Evolutionary conservation across 2,888 invertebrate species (phyloP).

Genomic region (Drosophila yooni): DNA sequence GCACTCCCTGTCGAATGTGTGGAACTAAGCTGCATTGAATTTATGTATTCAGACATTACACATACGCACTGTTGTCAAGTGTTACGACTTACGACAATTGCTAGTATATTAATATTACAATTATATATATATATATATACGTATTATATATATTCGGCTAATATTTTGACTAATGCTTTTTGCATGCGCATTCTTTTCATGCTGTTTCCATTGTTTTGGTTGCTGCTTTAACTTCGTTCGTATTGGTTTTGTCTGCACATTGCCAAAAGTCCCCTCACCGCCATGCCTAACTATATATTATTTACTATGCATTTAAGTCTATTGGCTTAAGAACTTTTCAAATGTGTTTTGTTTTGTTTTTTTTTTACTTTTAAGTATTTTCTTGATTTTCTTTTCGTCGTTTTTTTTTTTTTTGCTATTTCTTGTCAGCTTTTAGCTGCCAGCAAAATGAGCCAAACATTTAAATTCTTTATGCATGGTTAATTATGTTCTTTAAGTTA

Average conservation of each 20-base stretch:
- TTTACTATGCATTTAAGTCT: slow-evolving; percentile 47
- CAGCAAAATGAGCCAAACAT: slow-evolving; percentile 47
- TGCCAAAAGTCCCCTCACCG: slow-evolving; percentile 27
- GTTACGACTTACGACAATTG: slow-evolving; percentile 55
- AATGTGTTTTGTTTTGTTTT: slow-evolving; percentile 22
- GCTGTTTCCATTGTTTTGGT: slow-evolving; percentile 21
- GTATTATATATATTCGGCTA: slow-evolving; percentile 59
- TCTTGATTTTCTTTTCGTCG: slow-evolving; percentile 6
- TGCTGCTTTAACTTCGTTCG: slow-evolving; percentile 43
- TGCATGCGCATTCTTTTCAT: slow-evolving; percentile 44
- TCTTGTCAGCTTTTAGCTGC: slow-evolving; percentile 60
- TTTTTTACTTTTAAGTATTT: slow-evolving; percentile 7
- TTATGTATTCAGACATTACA: slow-evolving; percentile 24
- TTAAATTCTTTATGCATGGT: slow-evolving; percentile 65
- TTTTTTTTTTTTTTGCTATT: slow-evolving; percentile 12
- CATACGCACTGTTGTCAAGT: slow-evolving; percentile 60
- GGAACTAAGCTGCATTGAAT: background rate
- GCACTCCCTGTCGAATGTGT: slow-evolving; percentile 14
- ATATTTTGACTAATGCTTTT: slow-evolving; percentile 66
- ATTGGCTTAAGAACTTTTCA: slow-evolving; percentile 41
- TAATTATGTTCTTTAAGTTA: slow-evolving; percentile 53
- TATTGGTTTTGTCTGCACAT: slow-evolving; percentile 25
- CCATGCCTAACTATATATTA: slow-evolving; percentile 63
- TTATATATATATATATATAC: slow-evolving; percentile 41
- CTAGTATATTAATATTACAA: slow-evolving; percentile 49